Evolutionary conservation across 2,888 invertebrate species (phyloP).

Genomic region (Eupeodes luniger): DNA sequence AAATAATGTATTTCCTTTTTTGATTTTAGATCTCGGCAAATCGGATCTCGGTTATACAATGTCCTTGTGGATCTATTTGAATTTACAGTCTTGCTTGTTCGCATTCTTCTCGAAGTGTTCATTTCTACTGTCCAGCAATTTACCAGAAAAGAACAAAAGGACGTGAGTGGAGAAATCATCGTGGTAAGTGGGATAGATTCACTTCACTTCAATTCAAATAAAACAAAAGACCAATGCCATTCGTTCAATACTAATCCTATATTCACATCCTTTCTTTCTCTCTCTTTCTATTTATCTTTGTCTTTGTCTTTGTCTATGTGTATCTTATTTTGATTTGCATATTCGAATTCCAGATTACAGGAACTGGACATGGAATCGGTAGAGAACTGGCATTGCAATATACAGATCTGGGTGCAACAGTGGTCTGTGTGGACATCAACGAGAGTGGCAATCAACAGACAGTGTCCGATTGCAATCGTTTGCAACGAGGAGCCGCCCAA

Average conservation of each 20-base stretch:
- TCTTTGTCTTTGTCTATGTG: too few species aligned
- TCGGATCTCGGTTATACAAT: conserved; percentile 80
- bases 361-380: conserved; percentile 94
- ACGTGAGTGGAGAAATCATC: conserved; percentile 90
- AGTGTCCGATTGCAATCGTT: conserved; percentile 85
- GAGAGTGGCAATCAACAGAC: conserved; percentile 89
- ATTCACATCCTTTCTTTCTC: too few species aligned
- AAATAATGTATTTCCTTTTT: background rate
- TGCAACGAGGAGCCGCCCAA: conserved; percentile 82
- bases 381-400: conserved; percentile 90
- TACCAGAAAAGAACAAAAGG: conserved; percentile 86
- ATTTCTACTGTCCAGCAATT: conserved; percentile 76
- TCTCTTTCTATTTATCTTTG: background rate
- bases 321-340: conserved; percentile 62
- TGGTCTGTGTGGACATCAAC: conserved; percentile 92
- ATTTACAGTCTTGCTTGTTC: conserved; percentile 79
- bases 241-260: conserved; percentile 25
- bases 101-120: conserved; percentile 79
- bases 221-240: conserved; percentile 48
- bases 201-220: conserved; percentile 13
- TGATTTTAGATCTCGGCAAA: conserved; percentile 80
- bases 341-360: conserved; percentile 88
- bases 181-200: conserved; percentile 86
- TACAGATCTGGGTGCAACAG: conserved; percentile 88
- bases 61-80: conserved; percentile 80